phyloP scores from a whole-genome alignment of 2,113 vertebrate species.

The Serinus canaria region DNA sequence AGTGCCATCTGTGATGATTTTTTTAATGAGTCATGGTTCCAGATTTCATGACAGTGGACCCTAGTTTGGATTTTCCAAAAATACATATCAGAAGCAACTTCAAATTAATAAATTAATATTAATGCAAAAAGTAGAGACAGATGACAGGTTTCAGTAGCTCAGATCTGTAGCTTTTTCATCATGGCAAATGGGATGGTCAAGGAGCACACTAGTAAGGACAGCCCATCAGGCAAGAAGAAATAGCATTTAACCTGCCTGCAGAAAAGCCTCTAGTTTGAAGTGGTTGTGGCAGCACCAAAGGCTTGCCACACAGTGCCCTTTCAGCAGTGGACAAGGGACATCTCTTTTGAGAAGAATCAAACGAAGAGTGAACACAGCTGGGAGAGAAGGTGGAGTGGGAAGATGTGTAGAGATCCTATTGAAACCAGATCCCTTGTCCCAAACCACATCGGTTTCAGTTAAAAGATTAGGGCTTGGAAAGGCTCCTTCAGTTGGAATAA shows the following conservation, averaged over 20 bases:
- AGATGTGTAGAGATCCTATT: neutral
- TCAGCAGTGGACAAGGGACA: neutral
- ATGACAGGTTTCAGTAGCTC: neutral
- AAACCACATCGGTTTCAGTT: neutral
- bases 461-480: constrained; percentile 17
- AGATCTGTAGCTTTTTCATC: neutral
- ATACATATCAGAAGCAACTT: neutral
- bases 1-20: neutral
- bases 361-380: neutral
- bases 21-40: neutral
- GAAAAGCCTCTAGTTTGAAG: neutral
- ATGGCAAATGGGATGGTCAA: neutral
- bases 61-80: neutral
- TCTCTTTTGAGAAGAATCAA: neutral
- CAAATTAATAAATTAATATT: neutral
- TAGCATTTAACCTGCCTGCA: neutral
- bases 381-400: neutral
- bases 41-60: neutral
- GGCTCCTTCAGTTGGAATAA: neutral
- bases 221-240: neutral
- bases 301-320: neutral
- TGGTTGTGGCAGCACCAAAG: neutral
- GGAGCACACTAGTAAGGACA: neutral
- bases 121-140: neutral
- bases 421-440: neutral